Conservation (phyloP, 2,797 vertebrate genomes). For the Sitta carolinensis region DNA sequence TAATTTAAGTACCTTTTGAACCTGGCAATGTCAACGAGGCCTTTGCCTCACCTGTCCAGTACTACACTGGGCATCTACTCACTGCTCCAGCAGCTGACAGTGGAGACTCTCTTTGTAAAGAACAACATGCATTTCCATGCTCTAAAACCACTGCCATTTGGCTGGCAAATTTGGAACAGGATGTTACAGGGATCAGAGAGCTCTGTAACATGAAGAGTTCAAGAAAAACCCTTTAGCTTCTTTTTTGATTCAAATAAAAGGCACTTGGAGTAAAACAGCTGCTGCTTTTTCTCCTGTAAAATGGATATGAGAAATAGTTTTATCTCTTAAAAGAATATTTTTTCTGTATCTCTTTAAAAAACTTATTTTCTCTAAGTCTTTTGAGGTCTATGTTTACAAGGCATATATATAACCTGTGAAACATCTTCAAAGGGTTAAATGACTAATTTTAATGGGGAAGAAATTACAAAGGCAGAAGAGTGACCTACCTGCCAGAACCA, state of each 20-base stretch:
- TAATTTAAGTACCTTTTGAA: not conserved
- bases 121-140: not conserved
- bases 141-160: not conserved
- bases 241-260: not conserved
- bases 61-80: not conserved
- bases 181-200: not conserved
- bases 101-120: not conserved
- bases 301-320: not conserved
- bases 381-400: not conserved
- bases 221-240: not conserved
- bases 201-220: not conserved
- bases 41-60: not conserved
- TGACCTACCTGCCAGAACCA: slow-evolving; percentile 96
- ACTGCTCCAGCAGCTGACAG: not conserved
- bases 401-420: not conserved
- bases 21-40: not conserved
- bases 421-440: not conserved
- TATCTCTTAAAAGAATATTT: not conserved
- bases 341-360: not conserved
- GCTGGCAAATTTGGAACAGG: not conserved
- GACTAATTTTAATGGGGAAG: not conserved
- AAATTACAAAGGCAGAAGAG: not conserved
- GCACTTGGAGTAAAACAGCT: not conserved
- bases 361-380: not conserved
- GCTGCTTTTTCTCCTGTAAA: not conserved